These are phyloP conservation scores for Chaitophorus viminalis DNA, from an alignment of 2,888 invertebrate genomes.

Conservation along the genomic window DNA sequence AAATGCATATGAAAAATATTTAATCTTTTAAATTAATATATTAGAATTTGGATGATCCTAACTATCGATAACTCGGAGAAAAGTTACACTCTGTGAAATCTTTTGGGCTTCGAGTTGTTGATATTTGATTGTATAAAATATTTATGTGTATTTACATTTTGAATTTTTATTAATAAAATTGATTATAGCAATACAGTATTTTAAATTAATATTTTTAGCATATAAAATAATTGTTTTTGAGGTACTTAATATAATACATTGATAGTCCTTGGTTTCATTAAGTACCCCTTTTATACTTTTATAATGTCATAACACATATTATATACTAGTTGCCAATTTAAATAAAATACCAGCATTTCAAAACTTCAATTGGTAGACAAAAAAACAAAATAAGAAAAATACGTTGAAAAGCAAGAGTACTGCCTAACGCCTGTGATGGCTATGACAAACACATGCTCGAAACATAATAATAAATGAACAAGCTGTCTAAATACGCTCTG, in stretches of 20 bases:
- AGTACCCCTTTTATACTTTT: constrained; percentile 36
- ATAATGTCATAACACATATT: not conserved
- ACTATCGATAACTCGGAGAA: constrained; percentile 27
- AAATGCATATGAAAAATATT: too few relatives aligned
- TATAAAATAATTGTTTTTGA: not conserved
- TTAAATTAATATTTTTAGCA: not conserved
- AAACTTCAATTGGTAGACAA: constrained; percentile 56
- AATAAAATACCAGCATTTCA: constrained; percentile 56
- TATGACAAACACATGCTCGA: constrained; percentile 47
- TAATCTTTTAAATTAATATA: too few relatives aligned
- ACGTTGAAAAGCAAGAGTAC: constrained; percentile 42
- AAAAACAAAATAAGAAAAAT: constrained; percentile 35
- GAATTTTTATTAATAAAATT: not conserved
- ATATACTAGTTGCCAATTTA: constrained; percentile 52
- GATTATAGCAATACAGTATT: not conserved
- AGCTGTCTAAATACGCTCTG: constrained; percentile 56
- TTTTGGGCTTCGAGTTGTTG: constrained; percentile 40
- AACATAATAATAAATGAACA: constrained; percentile 57
- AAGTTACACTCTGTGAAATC: constrained; percentile 2
- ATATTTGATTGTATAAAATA: not conserved
- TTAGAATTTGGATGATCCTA: not conserved
- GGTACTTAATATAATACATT: not conserved
- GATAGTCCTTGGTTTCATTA: constrained; percentile 22
- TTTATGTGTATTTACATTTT: not conserved
- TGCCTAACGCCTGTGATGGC: constrained; percentile 28